These are phyloP conservation scores for Neopelma chrysocephalum DNA, from an alignment of 2,797 vertebrate genomes.

Conservation along the genomic window DNA sequence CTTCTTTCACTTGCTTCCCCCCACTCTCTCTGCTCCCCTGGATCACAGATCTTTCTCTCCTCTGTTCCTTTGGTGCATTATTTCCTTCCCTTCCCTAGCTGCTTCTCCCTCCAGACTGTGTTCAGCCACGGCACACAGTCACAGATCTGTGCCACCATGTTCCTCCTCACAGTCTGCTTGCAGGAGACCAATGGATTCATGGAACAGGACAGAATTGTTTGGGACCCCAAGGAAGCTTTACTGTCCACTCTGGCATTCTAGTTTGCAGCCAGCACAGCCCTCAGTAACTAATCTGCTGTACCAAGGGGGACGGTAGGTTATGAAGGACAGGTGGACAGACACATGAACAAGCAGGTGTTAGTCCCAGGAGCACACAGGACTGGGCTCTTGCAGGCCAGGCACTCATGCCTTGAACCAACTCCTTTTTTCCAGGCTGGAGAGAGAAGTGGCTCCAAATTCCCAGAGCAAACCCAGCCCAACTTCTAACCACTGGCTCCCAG, in stretches of 20 bases:
- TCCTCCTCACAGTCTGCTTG: neutral
- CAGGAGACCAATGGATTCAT: neutral
- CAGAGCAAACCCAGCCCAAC: neutral
- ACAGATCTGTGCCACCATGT: neutral
- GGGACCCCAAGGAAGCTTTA: fast-evolving
- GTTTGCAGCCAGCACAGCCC: neutral
- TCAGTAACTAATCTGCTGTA: neutral
- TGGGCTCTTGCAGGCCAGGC: neutral
- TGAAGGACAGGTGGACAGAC: neutral
- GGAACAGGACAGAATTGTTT: neutral
- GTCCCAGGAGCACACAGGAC: neutral
- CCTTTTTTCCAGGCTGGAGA: neutral
- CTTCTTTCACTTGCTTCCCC: neutral
- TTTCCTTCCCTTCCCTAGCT: neutral
- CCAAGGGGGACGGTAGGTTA: fast-evolving
- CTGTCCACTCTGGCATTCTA: neutral
- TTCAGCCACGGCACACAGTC: fast-evolving
- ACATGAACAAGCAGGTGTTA: neutral
- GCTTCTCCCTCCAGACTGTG: neutral
- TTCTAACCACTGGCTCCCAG: neutral
- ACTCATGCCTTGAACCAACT: neutral
- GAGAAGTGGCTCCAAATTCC: neutral
- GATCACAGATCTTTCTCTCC: neutral
- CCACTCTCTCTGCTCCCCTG: neutral
- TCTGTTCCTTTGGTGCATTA: neutral